phyloP scores from a whole-genome alignment of 2,888 invertebrate species.

The Netelia melanura region DNA sequence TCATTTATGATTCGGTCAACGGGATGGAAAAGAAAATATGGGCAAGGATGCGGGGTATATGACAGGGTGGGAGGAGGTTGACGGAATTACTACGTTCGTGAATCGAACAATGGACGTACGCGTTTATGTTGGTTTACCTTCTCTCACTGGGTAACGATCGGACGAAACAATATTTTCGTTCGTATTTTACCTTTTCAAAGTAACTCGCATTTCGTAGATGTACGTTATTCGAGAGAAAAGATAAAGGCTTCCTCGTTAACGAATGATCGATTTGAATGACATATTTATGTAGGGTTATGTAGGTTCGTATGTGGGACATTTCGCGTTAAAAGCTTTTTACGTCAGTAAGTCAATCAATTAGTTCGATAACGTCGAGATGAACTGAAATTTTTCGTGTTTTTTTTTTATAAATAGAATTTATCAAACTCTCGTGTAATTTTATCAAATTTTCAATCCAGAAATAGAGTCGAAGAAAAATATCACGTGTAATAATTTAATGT shows the following conservation, averaged over 20 bases:
- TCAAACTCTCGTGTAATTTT: too few relatives aligned
- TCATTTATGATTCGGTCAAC: slow-evolving; percentile 49
- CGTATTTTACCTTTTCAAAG: neutral
- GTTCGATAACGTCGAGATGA: neutral
- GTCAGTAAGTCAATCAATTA: neutral
- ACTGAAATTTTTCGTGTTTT: too few relatives aligned
- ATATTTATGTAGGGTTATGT: slow-evolving; percentile 33
- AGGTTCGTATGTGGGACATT: neutral
- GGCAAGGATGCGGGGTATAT: too few relatives aligned
- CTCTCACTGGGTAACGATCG: neutral
- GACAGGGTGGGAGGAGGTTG: neutral
- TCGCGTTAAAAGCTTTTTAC: neutral
- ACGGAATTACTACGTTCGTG: slow-evolving; percentile 1
- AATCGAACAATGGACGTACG: slow-evolving; percentile 33
- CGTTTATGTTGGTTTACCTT: slow-evolving; percentile 42
- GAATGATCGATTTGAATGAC: slow-evolving; percentile 47
- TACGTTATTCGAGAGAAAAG: slow-evolving; percentile 21
- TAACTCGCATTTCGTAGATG: neutral
- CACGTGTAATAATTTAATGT: too few relatives aligned
- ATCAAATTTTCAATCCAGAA: too few relatives aligned
- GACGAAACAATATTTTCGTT: neutral
- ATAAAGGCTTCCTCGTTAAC: slow-evolving; percentile 35
- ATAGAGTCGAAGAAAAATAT: too few relatives aligned
- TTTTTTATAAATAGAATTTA: too few relatives aligned
- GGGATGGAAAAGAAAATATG: slow-evolving; percentile 25